Evolutionary conservation across 2,797 vertebrate species (phyloP).

Genomic region (Artibeus jamaicensis): DNA sequence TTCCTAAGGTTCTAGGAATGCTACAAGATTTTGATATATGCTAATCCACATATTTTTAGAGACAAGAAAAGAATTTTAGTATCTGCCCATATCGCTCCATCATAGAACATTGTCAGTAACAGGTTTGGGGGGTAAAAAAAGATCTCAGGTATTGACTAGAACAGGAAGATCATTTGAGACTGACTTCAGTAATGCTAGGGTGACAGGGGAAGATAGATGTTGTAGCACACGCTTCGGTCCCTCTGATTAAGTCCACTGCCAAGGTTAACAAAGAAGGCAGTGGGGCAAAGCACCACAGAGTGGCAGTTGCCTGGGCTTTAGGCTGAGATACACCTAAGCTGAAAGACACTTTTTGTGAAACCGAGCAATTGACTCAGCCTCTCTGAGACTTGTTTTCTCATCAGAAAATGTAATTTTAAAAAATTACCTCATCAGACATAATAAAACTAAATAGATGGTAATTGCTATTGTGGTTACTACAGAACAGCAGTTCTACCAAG

Average conservation of each 20-base stretch:
- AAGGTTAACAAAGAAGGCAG: neutral
- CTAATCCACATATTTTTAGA: neutral
- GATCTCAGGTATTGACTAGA: neutral
- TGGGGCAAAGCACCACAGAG: neutral
- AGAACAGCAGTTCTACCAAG: neutral
- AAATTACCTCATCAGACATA: neutral
- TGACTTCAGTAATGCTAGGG: neutral
- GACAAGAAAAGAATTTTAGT: conserved; percentile 38
- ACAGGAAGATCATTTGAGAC: neutral
- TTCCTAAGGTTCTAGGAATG: neutral
- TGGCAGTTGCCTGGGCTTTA: neutral
- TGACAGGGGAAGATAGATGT: neutral
- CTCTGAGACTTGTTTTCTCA: conserved; percentile 3
- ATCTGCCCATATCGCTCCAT: neutral
- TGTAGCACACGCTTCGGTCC: neutral
- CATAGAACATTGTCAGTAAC: neutral
- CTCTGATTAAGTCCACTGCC: neutral
- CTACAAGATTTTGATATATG: neutral
- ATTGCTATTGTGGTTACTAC: neutral
- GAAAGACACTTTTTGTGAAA: conserved; percentile 12
- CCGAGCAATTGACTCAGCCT: neutral
- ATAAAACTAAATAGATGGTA: neutral
- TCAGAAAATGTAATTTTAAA: neutral
- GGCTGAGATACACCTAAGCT: neutral
- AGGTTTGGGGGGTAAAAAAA: neutral